phyloP scores from a whole-genome alignment of 64 coral and sea anemone genomes.

The Montipora sp. region DNA sequence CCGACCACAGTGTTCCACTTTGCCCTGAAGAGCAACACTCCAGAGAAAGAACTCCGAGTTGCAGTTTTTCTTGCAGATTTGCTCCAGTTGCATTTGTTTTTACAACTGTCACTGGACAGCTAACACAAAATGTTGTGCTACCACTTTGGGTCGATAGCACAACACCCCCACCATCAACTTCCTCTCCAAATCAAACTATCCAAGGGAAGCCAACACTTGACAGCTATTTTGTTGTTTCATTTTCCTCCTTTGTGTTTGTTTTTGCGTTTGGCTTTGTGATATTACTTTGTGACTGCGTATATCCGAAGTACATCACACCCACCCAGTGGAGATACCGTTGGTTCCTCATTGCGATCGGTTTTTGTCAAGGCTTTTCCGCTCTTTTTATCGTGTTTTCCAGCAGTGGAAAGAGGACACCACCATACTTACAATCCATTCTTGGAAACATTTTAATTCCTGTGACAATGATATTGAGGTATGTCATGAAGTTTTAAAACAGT shows the following conservation, averaged over 20 bases:
- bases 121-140: slow-evolving; percentile 2
- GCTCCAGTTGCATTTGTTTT: neutral
- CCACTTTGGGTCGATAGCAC: slow-evolving; percentile 56
- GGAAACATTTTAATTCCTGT: slow-evolving; percentile 69
- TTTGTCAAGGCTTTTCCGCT: neutral
- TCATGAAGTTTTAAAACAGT: no score
- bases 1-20: no score
- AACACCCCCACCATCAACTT: neutral
- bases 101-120: neutral
- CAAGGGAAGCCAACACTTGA: slow-evolving; percentile 24
- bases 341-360: slow-evolving; percentile 30
- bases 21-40: neutral
- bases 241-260: slow-evolving; percentile 38
- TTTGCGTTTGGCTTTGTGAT: slow-evolving; percentile 62
- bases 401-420: slow-evolving; percentile 72
- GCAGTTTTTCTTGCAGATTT: neutral
- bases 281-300: neutral
- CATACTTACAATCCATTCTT: slow-evolving; percentile 80
- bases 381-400: slow-evolving; percentile 68
- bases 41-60: no score
- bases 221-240: slow-evolving; percentile 51
- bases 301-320: neutral
- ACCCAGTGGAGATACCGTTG: slow-evolving; percentile 45
- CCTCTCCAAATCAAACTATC: neutral
- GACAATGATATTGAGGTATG: slow-evolving; percentile 67